Evolutionary conservation across 2,888 invertebrate genomes (phyloP), one percentile per base, ranked within the genome.

Genomic region (Patella pellucida): DNA sequence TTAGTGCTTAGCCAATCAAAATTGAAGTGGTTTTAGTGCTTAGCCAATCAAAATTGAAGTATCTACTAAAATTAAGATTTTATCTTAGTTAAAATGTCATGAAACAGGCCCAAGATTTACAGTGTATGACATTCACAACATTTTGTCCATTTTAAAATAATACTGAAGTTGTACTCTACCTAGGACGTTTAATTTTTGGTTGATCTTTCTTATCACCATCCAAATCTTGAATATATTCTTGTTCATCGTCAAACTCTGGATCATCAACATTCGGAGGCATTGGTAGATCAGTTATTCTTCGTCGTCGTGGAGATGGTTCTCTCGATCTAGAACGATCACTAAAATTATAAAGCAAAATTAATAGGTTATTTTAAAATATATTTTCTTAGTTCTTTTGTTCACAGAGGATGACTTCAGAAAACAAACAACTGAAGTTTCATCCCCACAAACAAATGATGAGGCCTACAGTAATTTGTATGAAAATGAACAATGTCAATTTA

Each of bases 261-360:
- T 87, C 88, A 78, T 88, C 86, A 16, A 86, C 79, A 68, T 86
- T 95, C 81, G 97, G 97, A 51, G 97, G 98, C 95, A 98, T 96
- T 0, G 98, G 98, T 79, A 98, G 92, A 91, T 96, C 97, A 92
- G 96, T 95, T 71, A 88, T 83, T 2, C 97, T 95, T 82, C 95
- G 94, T 81, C 76, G 75, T n/a, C 78, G 70, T 11, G 80, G 71
- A n/a, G 74, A 74, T n/a, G 73, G 73, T 50, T 81, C 79, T 67
- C 80, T 80, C 23, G 19, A 19, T 62, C 62, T 27, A 9, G 54
- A 14, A 54, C 62, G 69, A 5, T 69, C 68, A 19, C 52, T 50
- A 31, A 12, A 69, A 51, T 9, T 4, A 31, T 31, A 31, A 41
- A 41, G 9, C 41, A 41, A 41, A 41, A 41, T 41, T 41, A 41